Evolutionary conservation across 2,113 vertebrate genomes (phyloP).

Genomic region (Sminthopsis crassicaudata): DNA sequence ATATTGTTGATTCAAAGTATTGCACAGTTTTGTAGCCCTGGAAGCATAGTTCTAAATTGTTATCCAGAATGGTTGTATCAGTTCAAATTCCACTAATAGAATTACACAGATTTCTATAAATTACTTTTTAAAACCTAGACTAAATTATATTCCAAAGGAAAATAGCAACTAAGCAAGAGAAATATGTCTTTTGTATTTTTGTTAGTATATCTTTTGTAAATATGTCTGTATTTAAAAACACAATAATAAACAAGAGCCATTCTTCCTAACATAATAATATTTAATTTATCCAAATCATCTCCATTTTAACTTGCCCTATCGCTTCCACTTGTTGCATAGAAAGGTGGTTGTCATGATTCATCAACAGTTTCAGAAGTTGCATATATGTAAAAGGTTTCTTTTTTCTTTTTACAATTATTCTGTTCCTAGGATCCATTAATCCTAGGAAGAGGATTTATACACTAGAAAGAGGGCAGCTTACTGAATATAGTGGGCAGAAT

Average conservation of each 20-base stretch:
- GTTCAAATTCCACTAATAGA: background rate
- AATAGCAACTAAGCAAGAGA: slow-evolving; percentile 51
- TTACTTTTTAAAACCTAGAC: slow-evolving; percentile 43
- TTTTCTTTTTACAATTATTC: background rate
- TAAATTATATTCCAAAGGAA: slow-evolving; percentile 55
- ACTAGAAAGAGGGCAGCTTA: background rate
- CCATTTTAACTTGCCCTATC: slow-evolving; percentile 68
- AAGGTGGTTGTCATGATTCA: slow-evolving; percentile 53
- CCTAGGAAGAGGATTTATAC: background rate
- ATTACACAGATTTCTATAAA: background rate
- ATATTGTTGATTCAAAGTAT: background rate
- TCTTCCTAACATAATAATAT: slow-evolving; percentile 64
- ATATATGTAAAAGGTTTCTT: background rate
- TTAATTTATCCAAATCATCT: slow-evolving; percentile 54
- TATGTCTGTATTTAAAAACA: slow-evolving; percentile 58
- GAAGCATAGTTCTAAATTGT: background rate
- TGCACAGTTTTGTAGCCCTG: background rate
- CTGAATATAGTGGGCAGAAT: background rate
- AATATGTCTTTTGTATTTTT: slow-evolving; percentile 62
- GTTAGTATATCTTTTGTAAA: slow-evolving; percentile 66
- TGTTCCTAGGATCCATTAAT: background rate
- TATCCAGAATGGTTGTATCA: background rate
- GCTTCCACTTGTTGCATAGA: slow-evolving; percentile 65
- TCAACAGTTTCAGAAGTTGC: background rate
- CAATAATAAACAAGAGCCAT: slow-evolving; percentile 71